Conservation (phyloP, 2,888 invertebrate species). For the Drosophila neoperkinsi region DNA sequence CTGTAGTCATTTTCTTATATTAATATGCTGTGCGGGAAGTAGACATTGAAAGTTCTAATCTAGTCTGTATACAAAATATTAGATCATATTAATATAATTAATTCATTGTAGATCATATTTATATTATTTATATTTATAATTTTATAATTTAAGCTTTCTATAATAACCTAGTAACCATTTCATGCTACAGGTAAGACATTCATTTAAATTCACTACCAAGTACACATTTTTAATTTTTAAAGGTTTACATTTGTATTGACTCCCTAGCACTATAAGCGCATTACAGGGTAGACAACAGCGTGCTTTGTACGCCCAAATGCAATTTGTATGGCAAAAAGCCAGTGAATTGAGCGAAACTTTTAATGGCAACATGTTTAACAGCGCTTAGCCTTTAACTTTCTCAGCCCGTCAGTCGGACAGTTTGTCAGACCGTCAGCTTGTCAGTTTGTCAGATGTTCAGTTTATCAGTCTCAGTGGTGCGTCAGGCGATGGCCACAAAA, state of each 20-base stretch:
- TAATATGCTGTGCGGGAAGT: background rate
- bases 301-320: conserved; percentile 7
- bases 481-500: conserved; percentile 53
- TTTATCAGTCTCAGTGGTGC: conserved; percentile 30
- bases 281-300: conserved; percentile 1
- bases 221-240: background rate
- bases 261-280: background rate
- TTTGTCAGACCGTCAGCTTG: conserved; percentile 15
- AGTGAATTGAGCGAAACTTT: conserved; percentile 54
- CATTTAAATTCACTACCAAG: background rate
- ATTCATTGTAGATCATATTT: background rate
- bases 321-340: conserved; percentile 4
- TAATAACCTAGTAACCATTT: background rate
- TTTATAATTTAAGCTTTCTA: background rate
- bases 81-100: background rate
- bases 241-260: background rate
- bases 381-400: conserved; percentile 60
- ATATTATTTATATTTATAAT: background rate
- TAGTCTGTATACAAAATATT: background rate
- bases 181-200: background rate
- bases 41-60: background rate
- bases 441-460: conserved; percentile 22
- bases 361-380: conserved; percentile 67
- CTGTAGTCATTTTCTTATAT: background rate
- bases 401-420: conserved; percentile 29